A percentile compares a stretch with the other conserved stretches of the same genome.
Evolutionary conservation across 2,113 vertebrate genomes (phyloP).

Genomic region (Otocyon megalotis): DNA sequence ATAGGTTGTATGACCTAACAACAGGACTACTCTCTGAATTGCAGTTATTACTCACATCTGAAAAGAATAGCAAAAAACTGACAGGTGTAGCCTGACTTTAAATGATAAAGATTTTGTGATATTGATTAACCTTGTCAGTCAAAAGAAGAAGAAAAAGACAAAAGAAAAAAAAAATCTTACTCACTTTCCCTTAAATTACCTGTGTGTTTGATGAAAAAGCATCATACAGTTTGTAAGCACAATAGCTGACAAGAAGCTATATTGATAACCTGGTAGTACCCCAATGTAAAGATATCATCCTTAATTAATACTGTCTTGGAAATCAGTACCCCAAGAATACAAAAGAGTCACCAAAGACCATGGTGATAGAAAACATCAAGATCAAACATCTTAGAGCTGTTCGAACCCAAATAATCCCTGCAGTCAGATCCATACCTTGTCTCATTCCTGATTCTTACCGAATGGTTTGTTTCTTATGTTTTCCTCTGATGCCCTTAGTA

Average conservation of each 20-base stretch:
- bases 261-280: not conserved
- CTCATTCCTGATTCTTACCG: not conserved
- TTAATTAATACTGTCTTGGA: conserved; percentile 32
- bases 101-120: not conserved
- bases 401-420: not conserved
- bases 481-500: not conserved
- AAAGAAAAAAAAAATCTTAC: not conserved
- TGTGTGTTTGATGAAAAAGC: not conserved
- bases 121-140: conserved; percentile 1
- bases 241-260: not conserved
- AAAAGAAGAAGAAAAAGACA: conserved; percentile 5
- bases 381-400: not conserved
- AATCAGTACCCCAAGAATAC: not conserved
- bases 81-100: not conserved
- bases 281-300: not conserved
- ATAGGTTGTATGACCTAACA: not conserved
- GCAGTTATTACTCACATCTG: conserved; percentile 33
- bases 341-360: not conserved
- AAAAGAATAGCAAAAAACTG: conserved; percentile 36
- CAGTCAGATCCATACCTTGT: not conserved
- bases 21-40: conserved; percentile 7
- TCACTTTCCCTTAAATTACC: conserved; percentile 20
- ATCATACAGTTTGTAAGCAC: not conserved
- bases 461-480: not conserved
- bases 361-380: conserved; percentile 3